phyloP scores from a whole-genome alignment of 2,113 vertebrate genomes.

The Siniperca knerii region DNA sequence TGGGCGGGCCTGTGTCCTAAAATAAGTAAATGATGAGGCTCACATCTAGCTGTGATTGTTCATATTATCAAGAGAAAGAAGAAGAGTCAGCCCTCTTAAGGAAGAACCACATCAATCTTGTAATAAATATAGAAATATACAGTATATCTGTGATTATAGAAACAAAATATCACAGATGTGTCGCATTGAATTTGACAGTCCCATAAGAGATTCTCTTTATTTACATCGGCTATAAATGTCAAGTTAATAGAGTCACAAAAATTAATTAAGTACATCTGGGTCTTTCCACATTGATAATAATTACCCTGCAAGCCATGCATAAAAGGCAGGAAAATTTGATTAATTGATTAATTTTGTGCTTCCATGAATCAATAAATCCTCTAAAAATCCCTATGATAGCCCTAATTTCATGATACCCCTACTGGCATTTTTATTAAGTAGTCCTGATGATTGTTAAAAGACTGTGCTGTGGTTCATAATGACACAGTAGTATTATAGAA shows the following conservation, averaged over 20 bases:
- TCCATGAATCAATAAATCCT: not conserved
- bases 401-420: not conserved
- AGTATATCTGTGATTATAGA: no score
- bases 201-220: not conserved
- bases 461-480: not conserved
- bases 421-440: not conserved
- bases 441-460: not conserved
- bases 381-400: not conserved
- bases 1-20: slow-evolving; percentile 77
- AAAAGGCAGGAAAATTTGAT: not conserved
- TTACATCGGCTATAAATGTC: not conserved
- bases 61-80: not conserved
- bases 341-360: not conserved
- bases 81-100: not conserved
- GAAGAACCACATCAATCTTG: not conserved
- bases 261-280: not conserved
- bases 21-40: not conserved
- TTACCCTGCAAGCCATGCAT: not conserved
- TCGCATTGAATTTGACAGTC: not conserved
- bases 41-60: not conserved
- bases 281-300: not conserved
- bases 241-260: not conserved
- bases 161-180: not conserved
- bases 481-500: not conserved
- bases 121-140: not conserved